Evolutionary conservation across 2,888 invertebrate genomes (phyloP).

Genomic region (Lordiphosa fenestrarum): DNA sequence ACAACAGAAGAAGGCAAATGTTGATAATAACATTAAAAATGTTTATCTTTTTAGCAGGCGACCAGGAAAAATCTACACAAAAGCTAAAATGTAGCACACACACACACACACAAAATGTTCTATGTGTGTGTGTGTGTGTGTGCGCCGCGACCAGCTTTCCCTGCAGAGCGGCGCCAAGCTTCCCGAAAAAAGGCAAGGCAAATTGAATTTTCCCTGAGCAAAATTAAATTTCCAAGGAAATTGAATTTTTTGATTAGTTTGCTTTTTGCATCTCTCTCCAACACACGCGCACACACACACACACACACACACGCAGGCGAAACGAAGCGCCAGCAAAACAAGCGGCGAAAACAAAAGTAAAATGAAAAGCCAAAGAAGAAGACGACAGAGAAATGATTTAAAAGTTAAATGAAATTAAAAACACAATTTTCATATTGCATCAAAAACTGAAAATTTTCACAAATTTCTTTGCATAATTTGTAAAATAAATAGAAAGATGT

Average conservation of each 20-base stretch:
- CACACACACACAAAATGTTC: constrained; percentile 16
- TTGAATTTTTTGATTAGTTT: constrained; percentile 79
- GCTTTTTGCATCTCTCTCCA: constrained; percentile 75
- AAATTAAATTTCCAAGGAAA: constrained; percentile 75
- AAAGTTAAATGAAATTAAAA: constrained; percentile 75
- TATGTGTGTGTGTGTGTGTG: constrained; percentile 24
- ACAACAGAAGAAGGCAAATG: constrained; percentile 41
- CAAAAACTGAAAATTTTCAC: background rate
- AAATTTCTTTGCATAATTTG: too few species aligned
- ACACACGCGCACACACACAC: constrained; percentile 31
- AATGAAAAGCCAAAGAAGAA: constrained; percentile 33
- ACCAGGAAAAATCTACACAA: constrained; percentile 44
- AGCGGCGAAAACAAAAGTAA: constrained; percentile 33
- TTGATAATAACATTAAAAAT: constrained; percentile 70
- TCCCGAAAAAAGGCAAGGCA: constrained; percentile 49
- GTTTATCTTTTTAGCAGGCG: constrained; percentile 52
- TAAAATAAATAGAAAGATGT: too few species aligned
- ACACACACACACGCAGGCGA: constrained; percentile 15
- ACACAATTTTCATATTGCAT: constrained; percentile 19
- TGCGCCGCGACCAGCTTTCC: constrained; percentile 26
- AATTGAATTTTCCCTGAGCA: constrained; percentile 74
- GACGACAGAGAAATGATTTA: constrained; percentile 50
- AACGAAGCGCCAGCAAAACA: constrained; percentile 7
- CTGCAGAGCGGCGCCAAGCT: constrained; percentile 14
- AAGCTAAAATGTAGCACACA: constrained; percentile 48